phyloP scores from a whole-genome alignment of 2,797 vertebrate species.

The Crotalus adamanteus region DNA sequence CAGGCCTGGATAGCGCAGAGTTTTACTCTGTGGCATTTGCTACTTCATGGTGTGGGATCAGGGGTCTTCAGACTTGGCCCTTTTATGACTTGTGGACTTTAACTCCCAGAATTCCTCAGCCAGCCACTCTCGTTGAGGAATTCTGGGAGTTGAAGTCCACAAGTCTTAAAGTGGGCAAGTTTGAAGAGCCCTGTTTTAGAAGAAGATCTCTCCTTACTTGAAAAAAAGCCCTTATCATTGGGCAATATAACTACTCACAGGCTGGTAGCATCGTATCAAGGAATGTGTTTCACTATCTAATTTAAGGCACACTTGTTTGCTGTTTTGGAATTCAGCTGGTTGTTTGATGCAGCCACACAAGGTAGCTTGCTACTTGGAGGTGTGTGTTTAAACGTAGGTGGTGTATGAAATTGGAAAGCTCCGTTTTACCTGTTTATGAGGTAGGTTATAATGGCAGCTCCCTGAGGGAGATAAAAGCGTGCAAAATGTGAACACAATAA shows the following conservation, averaged over 20 bases:
- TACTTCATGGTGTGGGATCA: not conserved
- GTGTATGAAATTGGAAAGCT: slow-evolving; percentile 33
- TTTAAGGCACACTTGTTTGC: not conserved
- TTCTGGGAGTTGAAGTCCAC: too few species aligned
- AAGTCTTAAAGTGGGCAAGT: too few species aligned
- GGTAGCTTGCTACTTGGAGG: slow-evolving; percentile 18
- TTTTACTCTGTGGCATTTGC: too few species aligned
- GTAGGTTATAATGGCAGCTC: slow-evolving; percentile 10
- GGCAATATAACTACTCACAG: not conserved
- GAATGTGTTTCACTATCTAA: not conserved
- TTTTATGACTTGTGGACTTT: too few species aligned
- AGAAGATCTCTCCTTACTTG: not conserved
- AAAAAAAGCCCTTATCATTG: not conserved
- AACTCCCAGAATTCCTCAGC: too few species aligned
- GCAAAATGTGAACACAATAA: slow-evolving; percentile 10
- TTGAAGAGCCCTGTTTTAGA: not conserved
- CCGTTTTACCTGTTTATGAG: slow-evolving; percentile 22
- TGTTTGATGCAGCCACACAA: not conserved
- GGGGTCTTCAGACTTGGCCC: too few species aligned
- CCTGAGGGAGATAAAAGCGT: slow-evolving; percentile 19
- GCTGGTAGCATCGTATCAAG: not conserved
- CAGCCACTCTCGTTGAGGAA: too few species aligned
- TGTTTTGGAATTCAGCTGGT: not conserved
- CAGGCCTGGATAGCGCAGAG: not conserved
- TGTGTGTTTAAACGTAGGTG: slow-evolving; percentile 17